Conservation (phyloP, 1,140 invertebrate genomes). For the Sycobia sp. region DNA sequence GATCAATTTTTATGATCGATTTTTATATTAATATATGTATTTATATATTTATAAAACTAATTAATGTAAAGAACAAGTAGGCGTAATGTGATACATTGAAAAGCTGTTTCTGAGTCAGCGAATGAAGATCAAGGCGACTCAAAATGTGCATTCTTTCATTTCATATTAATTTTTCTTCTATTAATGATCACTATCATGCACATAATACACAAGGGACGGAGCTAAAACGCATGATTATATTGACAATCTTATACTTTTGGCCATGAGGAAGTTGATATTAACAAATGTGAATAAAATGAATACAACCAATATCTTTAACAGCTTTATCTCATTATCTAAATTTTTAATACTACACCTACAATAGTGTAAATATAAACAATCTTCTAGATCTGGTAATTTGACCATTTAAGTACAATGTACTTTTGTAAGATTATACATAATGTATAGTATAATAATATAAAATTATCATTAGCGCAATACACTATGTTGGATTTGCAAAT, state of each 20-base stretch:
- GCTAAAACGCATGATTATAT: slow-evolving; percentile 47
- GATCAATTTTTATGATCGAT: slow-evolving; percentile 47
- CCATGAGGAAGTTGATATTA: slow-evolving; percentile 13
- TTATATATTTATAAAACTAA: slow-evolving; percentile 41
- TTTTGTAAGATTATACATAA: slow-evolving; percentile 13
- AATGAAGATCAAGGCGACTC: slow-evolving; percentile 56
- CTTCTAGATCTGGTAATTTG: slow-evolving; percentile 11
- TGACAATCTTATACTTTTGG: slow-evolving; percentile 28
- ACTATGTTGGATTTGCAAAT: slow-evolving; percentile 1
- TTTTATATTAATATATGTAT: slow-evolving; percentile 42
- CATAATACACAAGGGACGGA: slow-evolving; percentile 52
- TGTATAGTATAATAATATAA: slow-evolving; percentile 20
- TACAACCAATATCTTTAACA: slow-evolving; percentile 9
- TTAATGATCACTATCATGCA: slow-evolving; percentile 38
- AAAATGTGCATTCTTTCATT: slow-evolving; percentile 43
- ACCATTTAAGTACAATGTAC: slow-evolving; percentile 23
- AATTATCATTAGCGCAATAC: background rate
- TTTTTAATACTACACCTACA: slow-evolving; percentile 25
- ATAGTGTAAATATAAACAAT: slow-evolving; percentile 17
- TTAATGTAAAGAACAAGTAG: slow-evolving; percentile 55
- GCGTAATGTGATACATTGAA: slow-evolving; percentile 51
- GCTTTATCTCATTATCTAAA: slow-evolving; percentile 14
- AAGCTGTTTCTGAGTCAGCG: slow-evolving; percentile 54
- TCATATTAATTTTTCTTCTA: slow-evolving; percentile 29
- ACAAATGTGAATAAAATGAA: slow-evolving; percentile 27